phyloP scores from a whole-genome alignment of 2,797 vertebrate genomes.

The Melanotaenia pygmaea region DNA sequence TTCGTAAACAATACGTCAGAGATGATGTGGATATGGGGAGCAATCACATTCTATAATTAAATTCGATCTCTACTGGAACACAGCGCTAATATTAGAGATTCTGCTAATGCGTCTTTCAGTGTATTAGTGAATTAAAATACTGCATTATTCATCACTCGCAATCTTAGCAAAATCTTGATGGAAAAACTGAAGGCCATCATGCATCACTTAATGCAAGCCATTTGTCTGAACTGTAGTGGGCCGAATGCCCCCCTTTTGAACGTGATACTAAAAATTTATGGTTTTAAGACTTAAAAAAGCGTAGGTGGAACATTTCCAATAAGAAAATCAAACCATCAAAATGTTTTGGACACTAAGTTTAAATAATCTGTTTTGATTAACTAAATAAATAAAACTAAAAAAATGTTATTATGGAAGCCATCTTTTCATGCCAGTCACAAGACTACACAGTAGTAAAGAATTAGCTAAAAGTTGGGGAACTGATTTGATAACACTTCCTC shows the following conservation, averaged over 20 bases:
- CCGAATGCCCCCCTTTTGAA: slow-evolving; percentile 10
- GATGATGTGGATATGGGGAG: slow-evolving; percentile 68
- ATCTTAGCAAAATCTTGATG: slow-evolving; percentile 38
- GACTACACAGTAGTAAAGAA: background rate
- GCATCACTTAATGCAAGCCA: slow-evolving; percentile 27
- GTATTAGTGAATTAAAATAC: slow-evolving; percentile 62
- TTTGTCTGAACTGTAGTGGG: slow-evolving; percentile 25
- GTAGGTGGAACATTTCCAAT: background rate
- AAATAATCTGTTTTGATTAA: background rate
- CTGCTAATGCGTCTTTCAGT: slow-evolving; percentile 69
- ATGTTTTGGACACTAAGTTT: background rate
- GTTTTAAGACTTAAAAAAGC: background rate
- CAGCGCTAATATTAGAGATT: slow-evolving; percentile 61
- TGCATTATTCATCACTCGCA: slow-evolving; percentile 69
- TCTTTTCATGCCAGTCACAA: background rate
- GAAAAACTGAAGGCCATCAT: slow-evolving; percentile 37
- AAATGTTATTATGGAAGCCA: background rate
- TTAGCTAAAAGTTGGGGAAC: background rate
- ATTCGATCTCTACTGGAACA: slow-evolving; percentile 67
- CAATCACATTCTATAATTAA: slow-evolving; percentile 76
- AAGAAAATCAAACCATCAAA: background rate
- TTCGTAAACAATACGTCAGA: slow-evolving; percentile 78
- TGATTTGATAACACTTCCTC: background rate
- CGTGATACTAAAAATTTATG: background rate
- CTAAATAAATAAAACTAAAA: too few species aligned